Evolutionary conservation across 2,888 invertebrate genomes (phyloP), one percentile per base, ranked within the genome.

Genomic region (Polydesmus complanatus): DNA sequence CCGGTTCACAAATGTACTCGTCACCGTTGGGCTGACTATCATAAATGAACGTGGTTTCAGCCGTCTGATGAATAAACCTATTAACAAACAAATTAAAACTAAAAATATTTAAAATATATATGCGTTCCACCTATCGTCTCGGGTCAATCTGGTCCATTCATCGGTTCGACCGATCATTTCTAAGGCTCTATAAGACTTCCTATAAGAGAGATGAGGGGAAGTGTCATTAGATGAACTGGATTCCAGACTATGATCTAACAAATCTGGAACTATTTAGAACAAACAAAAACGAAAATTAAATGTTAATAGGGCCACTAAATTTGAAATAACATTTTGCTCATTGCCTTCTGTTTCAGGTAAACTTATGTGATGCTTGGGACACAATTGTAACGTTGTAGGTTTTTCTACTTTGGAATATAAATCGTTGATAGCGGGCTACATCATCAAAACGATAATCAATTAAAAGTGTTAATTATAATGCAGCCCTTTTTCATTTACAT

Each of bases 361-460:
- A 53, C 19, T 51, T 53, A 51, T 19, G 22, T 58, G 58, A 58
- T 58, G 58, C 21, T 58, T 58, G 8, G 58, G 52, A 3, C 58
- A 58, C 52, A 58, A 26, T 21, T 51, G 51, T 1, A 58, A 27
- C 21, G 11, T 52, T 14, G n/a, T n/a, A n/a, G 26, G 27, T 54
- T 58, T 58, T 22, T 58, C 58, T 26, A 58, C 58, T 58, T 58
- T 58, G 1, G 58, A 51, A 48, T 58, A 58, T n/a, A 58, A 27
- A 2, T 58, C 53, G 26, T 58, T 53, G 18, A 53, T 51, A 2
- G 58, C 11, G 8, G 58, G 53, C 58, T 58, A 53, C 14, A 58
- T 19, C 2, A 8, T 5, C 2, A 18, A 53, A 21, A 58, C 8
- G 27, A 3, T 8, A 14, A 3, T 3, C 8, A 51, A 26, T n/a